Conservation (phyloP, 2,113 vertebrate genomes). For the Lichenostomus cassidix region DNA sequence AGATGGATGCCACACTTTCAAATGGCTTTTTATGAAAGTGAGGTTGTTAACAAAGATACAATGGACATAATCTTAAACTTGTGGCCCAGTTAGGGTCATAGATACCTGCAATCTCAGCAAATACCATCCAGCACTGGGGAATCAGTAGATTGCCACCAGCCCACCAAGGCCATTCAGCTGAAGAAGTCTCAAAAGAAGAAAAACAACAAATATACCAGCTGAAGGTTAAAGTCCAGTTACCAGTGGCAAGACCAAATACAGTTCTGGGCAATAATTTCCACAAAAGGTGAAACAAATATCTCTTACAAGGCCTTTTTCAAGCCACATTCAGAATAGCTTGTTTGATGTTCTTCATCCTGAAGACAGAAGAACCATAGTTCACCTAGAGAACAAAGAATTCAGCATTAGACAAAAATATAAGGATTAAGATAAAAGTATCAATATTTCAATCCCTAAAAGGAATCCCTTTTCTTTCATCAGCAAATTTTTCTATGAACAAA, state of each 20-base stretch:
- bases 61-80: not conserved
- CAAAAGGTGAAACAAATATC: not conserved
- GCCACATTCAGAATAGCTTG: not conserved
- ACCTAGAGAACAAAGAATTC: not conserved
- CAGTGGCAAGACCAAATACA: not conserved
- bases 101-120: not conserved
- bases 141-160: not conserved
- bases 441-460: not conserved
- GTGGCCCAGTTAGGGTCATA: not conserved
- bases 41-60: not conserved
- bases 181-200: not conserved
- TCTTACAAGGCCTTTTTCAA: not conserved
- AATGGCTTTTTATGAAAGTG: not conserved
- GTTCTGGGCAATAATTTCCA: not conserved
- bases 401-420: not conserved
- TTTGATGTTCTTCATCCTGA: not conserved
- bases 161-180: not conserved
- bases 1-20: not conserved
- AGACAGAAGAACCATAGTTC: not conserved
- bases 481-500: not conserved
- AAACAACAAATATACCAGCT: not conserved
- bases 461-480: not conserved
- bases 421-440: not conserved
- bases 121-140: not conserved
- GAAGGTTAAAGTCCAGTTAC: not conserved